phyloP scores from a whole-genome alignment of 2,797 vertebrate genomes.

The Premnoplex brunnescens region DNA sequence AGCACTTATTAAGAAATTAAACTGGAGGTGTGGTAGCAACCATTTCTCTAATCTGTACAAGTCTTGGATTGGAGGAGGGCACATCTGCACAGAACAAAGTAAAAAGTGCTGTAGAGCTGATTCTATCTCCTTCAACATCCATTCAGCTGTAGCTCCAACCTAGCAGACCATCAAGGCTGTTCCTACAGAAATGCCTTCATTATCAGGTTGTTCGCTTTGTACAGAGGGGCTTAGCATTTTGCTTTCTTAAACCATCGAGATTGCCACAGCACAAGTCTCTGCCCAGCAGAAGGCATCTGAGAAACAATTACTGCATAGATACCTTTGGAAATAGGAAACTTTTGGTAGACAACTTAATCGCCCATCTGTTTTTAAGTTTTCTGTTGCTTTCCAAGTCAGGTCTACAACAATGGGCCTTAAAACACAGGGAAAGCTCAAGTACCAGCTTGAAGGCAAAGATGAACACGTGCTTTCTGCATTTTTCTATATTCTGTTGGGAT shows the following conservation, averaged over 20 bases:
- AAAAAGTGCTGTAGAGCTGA: accelerated
- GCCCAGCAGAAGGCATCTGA: background rate
- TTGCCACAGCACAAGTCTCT: background rate
- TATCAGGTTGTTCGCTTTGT: background rate
- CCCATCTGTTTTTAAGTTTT: background rate
- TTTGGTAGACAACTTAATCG: background rate
- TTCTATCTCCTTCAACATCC: background rate
- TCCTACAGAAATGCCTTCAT: background rate
- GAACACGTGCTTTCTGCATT: background rate
- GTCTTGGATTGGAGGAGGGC: background rate
- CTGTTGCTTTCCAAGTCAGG: background rate
- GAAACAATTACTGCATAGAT: background rate
- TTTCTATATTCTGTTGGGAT: background rate
- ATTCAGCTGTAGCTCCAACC: background rate
- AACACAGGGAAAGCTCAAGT: background rate
- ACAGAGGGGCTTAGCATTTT: background rate
- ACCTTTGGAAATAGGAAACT: background rate
- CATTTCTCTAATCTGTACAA: background rate
- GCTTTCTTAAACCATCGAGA: background rate
- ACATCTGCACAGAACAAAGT: background rate
- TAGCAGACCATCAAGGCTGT: background rate
- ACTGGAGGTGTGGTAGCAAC: background rate
- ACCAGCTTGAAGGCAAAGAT: background rate
- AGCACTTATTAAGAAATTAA: background rate
- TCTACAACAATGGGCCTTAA: background rate